phyloP scores from a whole-genome alignment of 2,113 vertebrate genomes.

The Cheilinus undulatus region DNA sequence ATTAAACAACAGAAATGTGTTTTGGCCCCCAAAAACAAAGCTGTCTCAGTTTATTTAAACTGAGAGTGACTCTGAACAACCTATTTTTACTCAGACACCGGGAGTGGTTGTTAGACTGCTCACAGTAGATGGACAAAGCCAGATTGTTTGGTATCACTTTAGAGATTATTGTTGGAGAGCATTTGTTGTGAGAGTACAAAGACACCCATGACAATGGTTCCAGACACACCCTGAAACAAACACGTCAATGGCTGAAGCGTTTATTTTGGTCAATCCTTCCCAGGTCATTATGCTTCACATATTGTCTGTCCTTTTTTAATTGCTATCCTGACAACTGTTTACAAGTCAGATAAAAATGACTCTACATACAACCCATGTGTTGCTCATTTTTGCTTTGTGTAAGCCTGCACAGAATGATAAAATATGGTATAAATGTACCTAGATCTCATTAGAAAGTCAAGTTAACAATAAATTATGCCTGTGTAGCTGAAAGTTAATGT shows the following conservation, averaged over 20 bases:
- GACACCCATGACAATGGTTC: not conserved
- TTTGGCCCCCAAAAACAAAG: not conserved
- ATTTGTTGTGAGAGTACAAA: not conserved
- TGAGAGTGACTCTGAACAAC: not conserved
- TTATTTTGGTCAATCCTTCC: not conserved
- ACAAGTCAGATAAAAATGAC: too few relatives aligned
- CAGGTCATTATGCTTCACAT: not conserved
- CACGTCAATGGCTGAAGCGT: not conserved
- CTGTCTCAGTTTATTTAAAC: not conserved
- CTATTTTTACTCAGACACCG: not conserved
- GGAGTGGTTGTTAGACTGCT: conserved; percentile 31
- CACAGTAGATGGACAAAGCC: not conserved
- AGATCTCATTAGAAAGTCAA: too few relatives aligned
- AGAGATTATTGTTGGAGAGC: not conserved
- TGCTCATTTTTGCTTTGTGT: too few relatives aligned
- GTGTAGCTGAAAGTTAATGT: too few relatives aligned
- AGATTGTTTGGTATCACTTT: not conserved
- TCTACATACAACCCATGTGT: too few relatives aligned
- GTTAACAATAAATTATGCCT: too few relatives aligned
- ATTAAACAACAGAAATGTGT: not conserved
- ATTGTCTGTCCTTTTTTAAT: not conserved
- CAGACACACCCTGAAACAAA: not conserved
- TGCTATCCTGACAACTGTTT: not conserved
- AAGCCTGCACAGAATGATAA: too few relatives aligned
- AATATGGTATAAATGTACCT: too few relatives aligned